A percentile compares a stretch with the other conserved stretches of the same genome.
phyloP scores from a whole-genome alignment of 2,797 vertebrate species.

The Poeciliopsis turneri region DNA sequence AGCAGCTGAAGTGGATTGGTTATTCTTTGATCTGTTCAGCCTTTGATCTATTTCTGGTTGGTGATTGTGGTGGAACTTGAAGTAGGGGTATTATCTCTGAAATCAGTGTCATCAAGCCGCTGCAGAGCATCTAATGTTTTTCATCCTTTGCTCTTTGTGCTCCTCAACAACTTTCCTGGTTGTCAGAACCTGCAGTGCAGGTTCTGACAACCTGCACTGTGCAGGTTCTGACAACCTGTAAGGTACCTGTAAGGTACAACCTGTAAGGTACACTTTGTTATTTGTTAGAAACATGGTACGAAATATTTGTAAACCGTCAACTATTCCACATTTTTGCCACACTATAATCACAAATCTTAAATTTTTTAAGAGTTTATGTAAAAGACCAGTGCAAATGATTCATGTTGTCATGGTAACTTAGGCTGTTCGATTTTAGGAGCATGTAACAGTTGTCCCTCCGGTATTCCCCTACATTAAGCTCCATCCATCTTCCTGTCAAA shows the following conservation, averaged over 20 bases:
- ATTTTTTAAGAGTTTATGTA: background rate
- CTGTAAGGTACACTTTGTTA: background rate
- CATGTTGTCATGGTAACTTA: no score
- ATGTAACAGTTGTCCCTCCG: background rate
- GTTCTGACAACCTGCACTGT: no score
- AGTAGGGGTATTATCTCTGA: slow-evolving; percentile 50
- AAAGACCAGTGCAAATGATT: background rate
- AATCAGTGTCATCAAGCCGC: slow-evolving; percentile 45
- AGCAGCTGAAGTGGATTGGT: slow-evolving; percentile 55
- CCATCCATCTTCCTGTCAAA: background rate
- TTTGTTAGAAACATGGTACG: background rate
- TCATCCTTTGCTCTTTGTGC: slow-evolving; percentile 14
- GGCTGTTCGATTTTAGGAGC: background rate
- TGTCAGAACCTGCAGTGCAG: slow-evolving; percentile 9
- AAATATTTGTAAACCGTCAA: background rate
- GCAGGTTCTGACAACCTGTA: no score
- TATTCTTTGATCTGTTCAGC: slow-evolving; percentile 60
- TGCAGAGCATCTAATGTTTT: slow-evolving; percentile 36
- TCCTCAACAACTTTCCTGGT: background rate
- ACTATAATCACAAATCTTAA: background rate
- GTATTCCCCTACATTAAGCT: background rate
- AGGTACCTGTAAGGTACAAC: no score
- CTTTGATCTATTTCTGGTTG: slow-evolving; percentile 71
- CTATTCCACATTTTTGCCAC: background rate
- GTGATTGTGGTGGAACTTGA: slow-evolving; percentile 37